Conservation (phyloP, 2,797 vertebrate species). For the Selene dorsalis region DNA sequence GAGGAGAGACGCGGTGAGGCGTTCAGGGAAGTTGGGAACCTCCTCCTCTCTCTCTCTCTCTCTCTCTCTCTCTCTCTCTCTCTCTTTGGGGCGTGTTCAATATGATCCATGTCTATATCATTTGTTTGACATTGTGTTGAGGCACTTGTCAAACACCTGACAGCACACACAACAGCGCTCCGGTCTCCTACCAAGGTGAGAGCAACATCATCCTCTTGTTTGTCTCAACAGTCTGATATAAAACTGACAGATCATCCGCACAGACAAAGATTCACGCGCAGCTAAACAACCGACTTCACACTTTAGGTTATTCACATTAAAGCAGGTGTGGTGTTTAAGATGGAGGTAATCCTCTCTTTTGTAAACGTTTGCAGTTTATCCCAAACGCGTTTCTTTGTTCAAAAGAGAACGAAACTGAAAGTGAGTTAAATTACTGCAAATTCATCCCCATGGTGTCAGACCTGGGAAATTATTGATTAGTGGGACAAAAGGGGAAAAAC, state of each 20-base stretch:
- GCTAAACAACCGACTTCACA: neutral
- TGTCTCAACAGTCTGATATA: accelerated
- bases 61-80: neutral
- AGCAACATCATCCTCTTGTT: neutral
- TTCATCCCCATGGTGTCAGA: neutral
- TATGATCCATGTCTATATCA: neutral
- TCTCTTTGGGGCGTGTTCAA: constrained; percentile 48
- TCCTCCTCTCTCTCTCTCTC: neutral
- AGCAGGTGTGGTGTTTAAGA: neutral
- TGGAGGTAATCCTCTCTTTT: neutral
- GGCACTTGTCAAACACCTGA: constrained; percentile 24
- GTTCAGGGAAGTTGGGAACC: neutral
- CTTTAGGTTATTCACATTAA: neutral
- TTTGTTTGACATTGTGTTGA: neutral
- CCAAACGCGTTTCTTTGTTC: neutral
- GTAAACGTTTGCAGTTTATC: neutral
- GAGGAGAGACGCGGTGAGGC: neutral
- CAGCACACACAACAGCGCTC: constrained; percentile 47
- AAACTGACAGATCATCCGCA: neutral
- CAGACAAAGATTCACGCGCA: neutral
- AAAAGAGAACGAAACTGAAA: constrained; percentile 16
- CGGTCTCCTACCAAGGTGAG: constrained; percentile 62
- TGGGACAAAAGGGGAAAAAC: neutral
- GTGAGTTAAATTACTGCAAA: neutral
- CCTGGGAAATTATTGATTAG: neutral